phyloP scores from a whole-genome alignment of 2,113 vertebrate genomes.

The Oryzias celebensis region DNA sequence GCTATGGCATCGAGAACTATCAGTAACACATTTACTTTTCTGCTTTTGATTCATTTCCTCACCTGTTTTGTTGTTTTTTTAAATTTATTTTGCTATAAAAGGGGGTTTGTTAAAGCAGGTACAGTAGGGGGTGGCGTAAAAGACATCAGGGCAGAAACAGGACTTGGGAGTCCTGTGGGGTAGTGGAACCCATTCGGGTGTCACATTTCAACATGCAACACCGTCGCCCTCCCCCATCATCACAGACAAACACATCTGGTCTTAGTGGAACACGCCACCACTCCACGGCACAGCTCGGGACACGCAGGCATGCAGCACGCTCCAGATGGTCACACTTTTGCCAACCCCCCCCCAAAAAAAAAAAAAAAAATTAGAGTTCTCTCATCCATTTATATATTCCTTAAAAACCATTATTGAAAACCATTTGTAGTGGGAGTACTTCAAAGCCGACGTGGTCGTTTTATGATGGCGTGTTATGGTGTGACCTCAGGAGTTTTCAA shows the following conservation, averaged over 20 bases:
- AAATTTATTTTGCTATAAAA: conserved; percentile 82
- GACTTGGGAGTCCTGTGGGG: conserved; percentile 81
- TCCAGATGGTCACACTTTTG: conserved; percentile 56
- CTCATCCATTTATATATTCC: conserved; percentile 15
- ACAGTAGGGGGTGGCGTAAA: conserved; percentile 94
- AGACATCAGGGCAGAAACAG: conserved; percentile 94
- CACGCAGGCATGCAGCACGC: conserved; percentile 63
- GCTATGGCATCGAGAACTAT: conserved; percentile 88
- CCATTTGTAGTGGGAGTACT: conserved; percentile 50
- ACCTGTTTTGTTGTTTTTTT: conserved; percentile 30
- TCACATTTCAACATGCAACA: conserved; percentile 22
- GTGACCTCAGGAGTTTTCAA: conserved; percentile 58
- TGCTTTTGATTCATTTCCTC: conserved; percentile 67
- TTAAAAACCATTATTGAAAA: conserved; percentile 46
- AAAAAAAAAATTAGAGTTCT: conserved; percentile 19
- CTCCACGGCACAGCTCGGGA: conserved; percentile 57
- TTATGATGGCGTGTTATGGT: conserved; percentile 45
- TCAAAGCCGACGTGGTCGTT: conserved; percentile 53
- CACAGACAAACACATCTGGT: conserved; percentile 38
- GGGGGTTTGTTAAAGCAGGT: conserved; percentile 87
- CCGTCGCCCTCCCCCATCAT: neutral
- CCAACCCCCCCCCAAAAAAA: conserved; percentile 18
- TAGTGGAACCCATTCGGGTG: conserved; percentile 88
- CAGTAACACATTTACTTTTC: conserved; percentile 91
- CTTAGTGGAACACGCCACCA: conserved; percentile 42